phyloP scores from a whole-genome alignment of 2,888 invertebrate genomes.

The Drosophila limbata region DNA sequence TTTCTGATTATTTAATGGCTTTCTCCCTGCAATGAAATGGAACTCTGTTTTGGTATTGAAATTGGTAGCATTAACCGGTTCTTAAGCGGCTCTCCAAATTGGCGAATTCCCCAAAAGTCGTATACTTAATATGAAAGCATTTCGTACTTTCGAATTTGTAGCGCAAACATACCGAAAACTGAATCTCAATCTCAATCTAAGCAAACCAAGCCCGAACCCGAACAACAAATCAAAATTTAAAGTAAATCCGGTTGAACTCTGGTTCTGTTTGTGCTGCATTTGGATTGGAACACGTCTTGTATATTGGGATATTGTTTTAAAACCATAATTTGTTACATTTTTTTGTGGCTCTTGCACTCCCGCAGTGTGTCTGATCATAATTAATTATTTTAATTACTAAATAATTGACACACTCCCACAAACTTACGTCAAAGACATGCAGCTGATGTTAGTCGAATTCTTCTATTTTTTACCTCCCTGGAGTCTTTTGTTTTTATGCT shows the following conservation, averaged over 20 bases:
- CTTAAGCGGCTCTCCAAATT: slow-evolving; percentile 49
- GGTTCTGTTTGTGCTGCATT: slow-evolving; percentile 33
- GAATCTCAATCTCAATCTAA: background rate
- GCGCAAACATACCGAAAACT: slow-evolving; percentile 24
- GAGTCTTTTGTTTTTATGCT: slow-evolving; percentile 29
- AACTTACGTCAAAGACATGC: slow-evolving; percentile 15
- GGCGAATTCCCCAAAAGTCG: slow-evolving; percentile 40
- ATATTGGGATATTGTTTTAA: background rate
- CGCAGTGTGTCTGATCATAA: slow-evolving; percentile 45
- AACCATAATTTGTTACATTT: slow-evolving; percentile 65
- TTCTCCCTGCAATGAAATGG: slow-evolving; percentile 34
- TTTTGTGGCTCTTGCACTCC: slow-evolving; percentile 35
- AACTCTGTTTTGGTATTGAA: slow-evolving; percentile 6
- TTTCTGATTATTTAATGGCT: slow-evolving; percentile 35
- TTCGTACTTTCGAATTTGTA: slow-evolving; percentile 71
- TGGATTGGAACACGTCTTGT: background rate
- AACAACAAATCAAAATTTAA: slow-evolving; percentile 18
- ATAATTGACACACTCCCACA: slow-evolving; percentile 53
- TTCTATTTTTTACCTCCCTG: background rate
- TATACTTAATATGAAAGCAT: slow-evolving; percentile 66
- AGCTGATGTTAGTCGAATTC: slow-evolving; percentile 1
- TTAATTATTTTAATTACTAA: slow-evolving; percentile 69
- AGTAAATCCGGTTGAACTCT: slow-evolving; percentile 65
- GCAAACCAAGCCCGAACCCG: slow-evolving; percentile 15
- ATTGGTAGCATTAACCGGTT: slow-evolving; percentile 62